Conservation (phyloP, 1,140 invertebrate species). For the Sipha flava region DNA sequence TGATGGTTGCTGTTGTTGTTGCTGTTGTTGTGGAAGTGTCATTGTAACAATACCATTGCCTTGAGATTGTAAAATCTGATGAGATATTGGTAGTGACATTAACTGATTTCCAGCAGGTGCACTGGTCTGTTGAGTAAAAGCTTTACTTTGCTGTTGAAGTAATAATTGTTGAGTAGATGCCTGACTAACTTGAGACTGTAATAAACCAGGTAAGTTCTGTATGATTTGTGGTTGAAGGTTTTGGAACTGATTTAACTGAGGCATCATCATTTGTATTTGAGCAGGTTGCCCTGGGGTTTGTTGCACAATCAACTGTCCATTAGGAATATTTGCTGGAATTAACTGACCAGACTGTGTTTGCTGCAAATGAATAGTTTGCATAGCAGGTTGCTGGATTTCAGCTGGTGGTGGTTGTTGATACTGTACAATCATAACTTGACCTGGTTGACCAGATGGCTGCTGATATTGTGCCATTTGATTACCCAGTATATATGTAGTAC, state of each 20-base stretch:
- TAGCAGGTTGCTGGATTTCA: slow-evolving; percentile 8
- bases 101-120: not conserved
- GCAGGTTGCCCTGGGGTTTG: slow-evolving; percentile 20
- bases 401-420: slow-evolving; percentile 11
- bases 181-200: not conserved
- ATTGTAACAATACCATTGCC: slow-evolving; percentile 29
- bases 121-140: slow-evolving; percentile 1
- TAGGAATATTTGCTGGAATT: slow-evolving; percentile 19
- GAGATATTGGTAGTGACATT: slow-evolving; percentile 20
- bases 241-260: slow-evolving; percentile 23
- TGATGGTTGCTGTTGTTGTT: not conserved
- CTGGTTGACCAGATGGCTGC: slow-evolving; percentile 10
- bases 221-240: slow-evolving; percentile 27
- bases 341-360: slow-evolving; percentile 27
- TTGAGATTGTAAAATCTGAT: slow-evolving; percentile 24
- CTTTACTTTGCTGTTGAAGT: slow-evolving; percentile 9
- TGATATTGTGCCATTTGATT: slow-evolving; percentile 23
- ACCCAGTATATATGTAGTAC: slow-evolving; percentile 18
- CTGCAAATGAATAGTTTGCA: slow-evolving; percentile 23
- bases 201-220: slow-evolving; percentile 7
- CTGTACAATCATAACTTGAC: slow-evolving; percentile 24
- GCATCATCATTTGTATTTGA: slow-evolving; percentile 32
- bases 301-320: slow-evolving; percentile 18
- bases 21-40: slow-evolving; percentile 22
- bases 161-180: slow-evolving; percentile 12